Evolutionary conservation across 2,888 invertebrate species (phyloP), one percentile per base, ranked within the genome.

Genomic region (Uropetala carovei): DNA sequence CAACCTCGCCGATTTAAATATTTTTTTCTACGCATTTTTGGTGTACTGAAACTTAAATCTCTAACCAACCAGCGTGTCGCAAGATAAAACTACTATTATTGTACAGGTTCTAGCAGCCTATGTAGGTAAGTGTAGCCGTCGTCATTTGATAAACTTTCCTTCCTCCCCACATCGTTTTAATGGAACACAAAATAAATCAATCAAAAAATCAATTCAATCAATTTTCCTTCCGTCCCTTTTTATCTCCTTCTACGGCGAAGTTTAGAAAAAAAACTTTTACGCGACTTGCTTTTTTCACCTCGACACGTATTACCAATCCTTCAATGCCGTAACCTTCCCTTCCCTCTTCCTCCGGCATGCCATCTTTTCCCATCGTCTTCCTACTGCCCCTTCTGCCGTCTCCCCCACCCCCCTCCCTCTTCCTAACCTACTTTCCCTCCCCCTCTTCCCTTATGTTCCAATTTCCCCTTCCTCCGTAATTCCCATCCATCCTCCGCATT

Each of bases 261-360:
- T 75, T 75, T 75, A 11, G 13, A 11, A 14, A 13, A 27, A 9
- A 75, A 75, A 75, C 22, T 5, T n/a, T 43, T 43, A 3, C 5
- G 43, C 43, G 43, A 43, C 43, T n/a, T n/a, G 43, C 43, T 43
- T 43, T 43, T 43, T 75, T 75, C 75, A 27, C 27, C 75, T 27
- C 18, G 75, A 75, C 75, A 75, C 75, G 75, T 75, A 75, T 75
- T 27, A 10, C 75, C 22, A 22, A 75, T 75, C 75, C 75, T 75
- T 75, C 27, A 75, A 13, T 60, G 43, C 43, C 1, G 43, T 43
- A 43, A 5, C 5, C 43, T 43, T 43, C 43, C 43, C 5, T 3
- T 5, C 43, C 43, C 43, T 43, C 43, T 43, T 43, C 43, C 43
- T 43, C 5, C 43, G 43, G 5, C 43, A 1, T 5, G 43, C 43